Conservation (phyloP, 1,140 invertebrate species). For the Idris sp. region DNA sequence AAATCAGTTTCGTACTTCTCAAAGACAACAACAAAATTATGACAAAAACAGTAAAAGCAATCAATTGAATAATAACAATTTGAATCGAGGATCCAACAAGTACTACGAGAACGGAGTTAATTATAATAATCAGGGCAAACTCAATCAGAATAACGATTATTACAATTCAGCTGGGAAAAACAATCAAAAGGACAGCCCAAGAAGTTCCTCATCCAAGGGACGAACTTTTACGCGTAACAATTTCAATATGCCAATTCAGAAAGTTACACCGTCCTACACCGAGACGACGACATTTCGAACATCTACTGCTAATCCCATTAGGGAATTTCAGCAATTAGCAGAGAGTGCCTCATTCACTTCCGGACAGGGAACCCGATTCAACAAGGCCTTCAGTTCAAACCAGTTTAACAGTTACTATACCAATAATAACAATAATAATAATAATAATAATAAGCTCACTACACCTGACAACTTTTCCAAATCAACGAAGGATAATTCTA, state of each 20-base stretch:
- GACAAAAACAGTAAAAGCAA: slow-evolving; percentile 56
- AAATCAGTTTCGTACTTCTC: no score
- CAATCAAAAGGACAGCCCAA: slow-evolving; percentile 63
- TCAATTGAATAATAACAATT: slow-evolving; percentile 59
- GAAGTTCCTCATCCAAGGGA: slow-evolving; percentile 60
- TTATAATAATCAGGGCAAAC: slow-evolving; percentile 57
- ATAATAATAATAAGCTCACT: slow-evolving; percentile 47
- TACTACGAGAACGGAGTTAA: slow-evolving; percentile 56
- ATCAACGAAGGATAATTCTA: slow-evolving; percentile 26
- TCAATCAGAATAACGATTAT: slow-evolving; percentile 66
- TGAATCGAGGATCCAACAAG: slow-evolving; percentile 63
- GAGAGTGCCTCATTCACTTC: slow-evolving; percentile 86
- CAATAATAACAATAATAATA: no score
- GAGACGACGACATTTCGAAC: slow-evolving; percentile 74
- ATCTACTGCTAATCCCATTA: slow-evolving; percentile 69
- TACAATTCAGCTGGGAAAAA: slow-evolving; percentile 56
- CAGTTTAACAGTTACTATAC: slow-evolving; percentile 65
- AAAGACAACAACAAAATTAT: no score
- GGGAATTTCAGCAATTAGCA: slow-evolving; percentile 85
- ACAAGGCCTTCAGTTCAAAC: slow-evolving; percentile 69
- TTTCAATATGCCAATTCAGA: slow-evolving; percentile 57
- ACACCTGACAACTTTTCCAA: slow-evolving; percentile 38
- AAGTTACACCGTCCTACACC: slow-evolving; percentile 70
- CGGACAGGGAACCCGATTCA: slow-evolving; percentile 75
- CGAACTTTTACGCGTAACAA: slow-evolving; percentile 60